Base-by-base conservation (phyloP, 2,113 vertebrate genomes). In the Tor tambroides region DNA sequence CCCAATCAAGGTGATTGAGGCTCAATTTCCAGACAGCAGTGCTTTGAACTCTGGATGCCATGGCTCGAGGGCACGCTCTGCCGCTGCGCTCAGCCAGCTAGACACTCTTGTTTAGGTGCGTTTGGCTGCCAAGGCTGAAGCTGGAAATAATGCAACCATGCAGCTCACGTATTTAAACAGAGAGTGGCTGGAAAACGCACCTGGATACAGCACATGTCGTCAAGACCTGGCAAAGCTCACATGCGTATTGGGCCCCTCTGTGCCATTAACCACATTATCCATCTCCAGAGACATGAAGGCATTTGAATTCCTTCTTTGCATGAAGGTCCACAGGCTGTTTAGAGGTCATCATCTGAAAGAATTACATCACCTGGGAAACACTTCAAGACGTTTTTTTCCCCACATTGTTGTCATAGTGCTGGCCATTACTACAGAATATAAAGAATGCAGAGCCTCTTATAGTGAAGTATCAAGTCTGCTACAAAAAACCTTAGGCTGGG, bases 1-100 rank as follows among this genome's bases (percentile, higher is more conserved):
- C 80, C 38, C 83, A 90, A 89, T 87, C 72, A 59, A 85, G 87
- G 89, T 91, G 88, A 90, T 89, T 89, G 90, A 87, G 85, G 49
- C 76, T 87, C 61, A 63, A 83, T 87, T 90, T 87, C 83, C 88
- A 90, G 89, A 78, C 85, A 78, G 85, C 85, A 86, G 78, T 67
- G 63, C 89, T 92, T 92, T 91, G 88, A 92, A 90, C 83, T 87
- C 4, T 65, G 67, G 81, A 85, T 77, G 82, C 85, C 84, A 65
- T 80, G 49, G 78, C 89, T 86, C 30, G 77, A 32, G 83, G 85
- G 67, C 85, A 74, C 2, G 21, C 21, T 41, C 14, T 49, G 41
- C 43, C 15, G 15, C 30, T 69, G 30, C 7, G 30, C 17, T 1
- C 32, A 61, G 54, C 23, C 61, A 30, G 59, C 61, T 82, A 82